phyloP scores from a whole-genome alignment of 2,888 invertebrate genomes.

The Athalia circularis region DNA sequence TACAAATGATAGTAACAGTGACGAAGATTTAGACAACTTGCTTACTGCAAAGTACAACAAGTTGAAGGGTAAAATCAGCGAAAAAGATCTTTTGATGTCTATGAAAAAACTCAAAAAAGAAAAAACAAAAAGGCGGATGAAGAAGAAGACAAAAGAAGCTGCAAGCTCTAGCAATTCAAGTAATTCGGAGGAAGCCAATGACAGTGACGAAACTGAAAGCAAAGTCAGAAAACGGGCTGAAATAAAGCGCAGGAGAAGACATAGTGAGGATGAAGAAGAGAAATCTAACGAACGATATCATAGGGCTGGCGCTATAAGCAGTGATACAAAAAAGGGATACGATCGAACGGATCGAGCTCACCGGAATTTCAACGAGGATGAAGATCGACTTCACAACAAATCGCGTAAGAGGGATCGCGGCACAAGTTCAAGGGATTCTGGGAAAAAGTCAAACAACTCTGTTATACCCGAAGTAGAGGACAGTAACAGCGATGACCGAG shows the following conservation, averaged over 20 bases:
- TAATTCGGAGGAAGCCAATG: slow-evolving; percentile 48
- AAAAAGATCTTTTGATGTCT: slow-evolving; percentile 70
- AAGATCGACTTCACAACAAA: too few relatives aligned
- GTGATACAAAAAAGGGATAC: background rate
- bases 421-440: slow-evolving; percentile 4
- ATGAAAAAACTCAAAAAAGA: slow-evolving; percentile 65
- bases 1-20: slow-evolving; percentile 63
- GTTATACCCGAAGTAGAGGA: background rate
- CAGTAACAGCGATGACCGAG: slow-evolving; percentile 74
- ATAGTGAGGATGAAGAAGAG: slow-evolving; percentile 51
- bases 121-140: slow-evolving; percentile 60
- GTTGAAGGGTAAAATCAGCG: slow-evolving; percentile 77
- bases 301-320: background rate
- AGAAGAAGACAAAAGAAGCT: slow-evolving; percentile 42
- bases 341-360: background rate
- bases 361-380: too few relatives aligned
- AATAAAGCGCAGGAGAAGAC: slow-evolving; percentile 42
- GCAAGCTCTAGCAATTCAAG: background rate
- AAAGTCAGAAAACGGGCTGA: slow-evolving; percentile 22
- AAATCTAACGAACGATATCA: slow-evolving; percentile 33
- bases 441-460: slow-evolving; percentile 10
- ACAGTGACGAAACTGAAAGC: slow-evolving; percentile 42
- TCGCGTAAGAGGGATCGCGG: slow-evolving; percentile 11
- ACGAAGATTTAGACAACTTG: slow-evolving; percentile 80
- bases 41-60: slow-evolving; percentile 84